Evolutionary conservation across 2,888 invertebrate genomes (phyloP).

Genomic region (Machimus rusticus): DNA sequence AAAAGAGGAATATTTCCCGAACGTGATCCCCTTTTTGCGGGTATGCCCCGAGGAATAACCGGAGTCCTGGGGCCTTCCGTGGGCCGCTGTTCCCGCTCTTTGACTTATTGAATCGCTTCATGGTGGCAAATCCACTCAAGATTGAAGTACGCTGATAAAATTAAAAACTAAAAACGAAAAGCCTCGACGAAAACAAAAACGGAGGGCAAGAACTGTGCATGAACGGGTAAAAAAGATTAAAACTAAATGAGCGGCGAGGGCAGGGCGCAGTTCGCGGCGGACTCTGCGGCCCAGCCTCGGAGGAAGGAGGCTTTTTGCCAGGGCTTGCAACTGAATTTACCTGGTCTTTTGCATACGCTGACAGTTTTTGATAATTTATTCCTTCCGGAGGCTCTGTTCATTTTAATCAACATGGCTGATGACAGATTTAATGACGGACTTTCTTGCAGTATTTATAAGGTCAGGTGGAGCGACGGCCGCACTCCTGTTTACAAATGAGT

Average conservation of each 20-base stretch:
- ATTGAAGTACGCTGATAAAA: slow-evolving; percentile 41
- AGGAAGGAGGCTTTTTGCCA: neutral
- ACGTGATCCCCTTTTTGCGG: neutral
- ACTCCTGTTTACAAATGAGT: slow-evolving; percentile 7
- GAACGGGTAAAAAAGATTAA: neutral
- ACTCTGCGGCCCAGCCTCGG: neutral
- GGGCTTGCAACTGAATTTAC: slow-evolving; percentile 16
- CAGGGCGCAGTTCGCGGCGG: neutral
- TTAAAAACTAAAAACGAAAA: slow-evolving; percentile 30
- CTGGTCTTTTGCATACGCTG: slow-evolving; percentile 40
- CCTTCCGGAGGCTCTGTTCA: slow-evolving; percentile 42
- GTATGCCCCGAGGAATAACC: neutral
- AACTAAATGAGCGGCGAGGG: neutral
- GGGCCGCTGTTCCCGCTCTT: neutral
- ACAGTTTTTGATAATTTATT: slow-evolving; percentile 45
- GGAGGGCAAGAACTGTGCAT: neutral
- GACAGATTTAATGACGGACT: slow-evolving; percentile 41
- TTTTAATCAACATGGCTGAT: slow-evolving; percentile 41
- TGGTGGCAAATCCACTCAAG: slow-evolving; percentile 45
- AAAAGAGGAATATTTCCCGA: neutral
- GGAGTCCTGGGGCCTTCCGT: neutral
- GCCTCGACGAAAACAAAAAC: neutral
- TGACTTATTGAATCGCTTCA: slow-evolving; percentile 33
- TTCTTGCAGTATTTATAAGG: slow-evolving; percentile 30
- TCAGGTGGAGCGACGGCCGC: slow-evolving; percentile 17